Evolutionary conservation across 2,113 vertebrate species (phyloP).

Genomic region (Erpornis zantholeuca): DNA sequence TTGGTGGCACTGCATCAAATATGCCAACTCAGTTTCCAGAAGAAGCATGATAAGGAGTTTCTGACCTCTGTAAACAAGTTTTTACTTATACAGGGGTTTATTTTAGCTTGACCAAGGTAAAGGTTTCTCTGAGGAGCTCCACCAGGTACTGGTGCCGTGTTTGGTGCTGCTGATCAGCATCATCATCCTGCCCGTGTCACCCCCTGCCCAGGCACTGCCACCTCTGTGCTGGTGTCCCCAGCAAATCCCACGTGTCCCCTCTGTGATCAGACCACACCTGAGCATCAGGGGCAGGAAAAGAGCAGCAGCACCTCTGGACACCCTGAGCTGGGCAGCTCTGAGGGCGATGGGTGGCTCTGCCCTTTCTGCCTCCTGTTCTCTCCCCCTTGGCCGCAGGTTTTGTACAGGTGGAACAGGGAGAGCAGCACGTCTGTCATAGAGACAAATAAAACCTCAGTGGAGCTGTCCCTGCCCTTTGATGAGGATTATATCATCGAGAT

Average conservation of each 20-base stretch:
- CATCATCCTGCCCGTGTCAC: no score
- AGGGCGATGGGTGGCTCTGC: accelerated
- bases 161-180: not conserved
- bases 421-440: constrained; percentile 88
- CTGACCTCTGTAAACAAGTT: not conserved
- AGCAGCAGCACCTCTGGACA: not conserved
- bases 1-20: not conserved
- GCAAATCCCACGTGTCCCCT: not conserved
- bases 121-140: not conserved
- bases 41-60: not conserved
- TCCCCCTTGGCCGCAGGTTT: constrained; percentile 73
- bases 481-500: constrained; percentile 97
- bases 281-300: not conserved
- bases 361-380: not conserved
- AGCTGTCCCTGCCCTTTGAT: constrained; percentile 89
- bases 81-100: not conserved
- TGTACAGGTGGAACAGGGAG: constrained; percentile 91
- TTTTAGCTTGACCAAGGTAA: not conserved
- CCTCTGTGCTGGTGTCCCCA: not conserved
- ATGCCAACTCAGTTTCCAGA: not conserved
- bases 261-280: not conserved
- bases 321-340: not conserved
- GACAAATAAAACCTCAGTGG: constrained; percentile 93
- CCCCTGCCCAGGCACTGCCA: not conserved
- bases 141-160: accelerated